A percentile compares a stretch with the other conserved stretches of the same genome.
phyloP scores from a whole-genome alignment of 2,113 vertebrate genomes.

The Mastomys natalensis region DNA sequence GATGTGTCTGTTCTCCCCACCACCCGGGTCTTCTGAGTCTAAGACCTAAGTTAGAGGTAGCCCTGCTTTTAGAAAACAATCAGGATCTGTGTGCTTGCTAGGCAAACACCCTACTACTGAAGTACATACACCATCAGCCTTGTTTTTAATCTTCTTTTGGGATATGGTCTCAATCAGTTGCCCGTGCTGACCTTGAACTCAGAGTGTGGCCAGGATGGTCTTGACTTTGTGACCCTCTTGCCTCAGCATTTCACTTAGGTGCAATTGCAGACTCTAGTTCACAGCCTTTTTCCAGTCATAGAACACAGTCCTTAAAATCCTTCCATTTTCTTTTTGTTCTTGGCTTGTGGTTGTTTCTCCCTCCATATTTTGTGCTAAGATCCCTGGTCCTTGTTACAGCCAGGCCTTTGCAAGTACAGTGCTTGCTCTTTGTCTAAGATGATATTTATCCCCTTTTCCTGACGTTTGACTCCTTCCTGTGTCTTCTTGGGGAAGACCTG shows the following conservation, averaged over 20 bases:
- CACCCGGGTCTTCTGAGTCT: background rate
- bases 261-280: background rate
- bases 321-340: slow-evolving; percentile 6
- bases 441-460: background rate
- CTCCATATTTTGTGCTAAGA: background rate
- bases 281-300: background rate
- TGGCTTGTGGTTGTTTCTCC: background rate
- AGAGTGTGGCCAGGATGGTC: background rate
- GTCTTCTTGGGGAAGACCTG: background rate
- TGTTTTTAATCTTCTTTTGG: background rate
- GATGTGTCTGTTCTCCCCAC: background rate
- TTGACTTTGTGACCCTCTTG: background rate
- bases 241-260: background rate
- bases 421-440: background rate
- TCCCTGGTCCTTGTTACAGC: background rate
- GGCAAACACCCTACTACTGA: background rate
- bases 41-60: background rate
- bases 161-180: background rate
- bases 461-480: background rate
- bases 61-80: background rate
- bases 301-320: background rate
- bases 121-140: background rate
- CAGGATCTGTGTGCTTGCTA: background rate
- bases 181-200: background rate
- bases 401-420: background rate